A percentile compares a stretch with the other conserved stretches of the same genome.
These are phyloP conservation scores for Benthosema pterotum DNA, from an alignment of 2,797 vertebrate genomes.

Conservation along the genomic window DNA sequence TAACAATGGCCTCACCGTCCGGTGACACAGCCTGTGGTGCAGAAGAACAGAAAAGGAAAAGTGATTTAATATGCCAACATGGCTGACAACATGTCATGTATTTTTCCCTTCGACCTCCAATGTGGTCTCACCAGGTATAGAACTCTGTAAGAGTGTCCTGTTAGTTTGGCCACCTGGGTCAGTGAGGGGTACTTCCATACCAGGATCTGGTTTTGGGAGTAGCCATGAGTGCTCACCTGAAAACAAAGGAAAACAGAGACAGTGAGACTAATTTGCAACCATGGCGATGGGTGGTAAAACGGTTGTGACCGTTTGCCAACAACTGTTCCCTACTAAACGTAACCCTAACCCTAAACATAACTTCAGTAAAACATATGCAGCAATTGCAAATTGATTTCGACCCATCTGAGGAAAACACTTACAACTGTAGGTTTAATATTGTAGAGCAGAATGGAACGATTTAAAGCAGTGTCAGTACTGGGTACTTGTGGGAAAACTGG, in stretches of 20 bases:
- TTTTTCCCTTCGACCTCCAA: neutral
- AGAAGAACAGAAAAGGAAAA: neutral
- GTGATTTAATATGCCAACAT: too few relatives aligned
- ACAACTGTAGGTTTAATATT: neutral
- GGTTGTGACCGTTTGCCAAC: too few relatives aligned
- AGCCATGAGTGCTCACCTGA: constrained; percentile 87
- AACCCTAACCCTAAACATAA: too few relatives aligned
- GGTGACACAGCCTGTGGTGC: constrained; percentile 80
- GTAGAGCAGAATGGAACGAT: too few relatives aligned
- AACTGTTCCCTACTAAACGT: too few relatives aligned
- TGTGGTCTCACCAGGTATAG: constrained; percentile 80
- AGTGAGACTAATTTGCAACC: too few relatives aligned
- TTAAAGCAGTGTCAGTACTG: too few relatives aligned
- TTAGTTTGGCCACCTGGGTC: constrained; percentile 86
- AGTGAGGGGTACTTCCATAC: constrained; percentile 88
- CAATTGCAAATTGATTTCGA: too few relatives aligned
- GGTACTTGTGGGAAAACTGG: too few relatives aligned
- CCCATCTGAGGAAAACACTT: neutral
- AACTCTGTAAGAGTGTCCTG: constrained; percentile 86
- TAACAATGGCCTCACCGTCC: constrained; percentile 86
- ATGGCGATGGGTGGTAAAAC: too few relatives aligned
- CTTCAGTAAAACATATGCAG: too few relatives aligned
- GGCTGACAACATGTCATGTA: too few relatives aligned
- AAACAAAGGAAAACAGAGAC: constrained; percentile 2
- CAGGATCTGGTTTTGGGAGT: constrained; percentile 88